Base-by-base conservation (phyloP, 1,140 invertebrate genomes). In the Andrena cerasifolii region DNA sequence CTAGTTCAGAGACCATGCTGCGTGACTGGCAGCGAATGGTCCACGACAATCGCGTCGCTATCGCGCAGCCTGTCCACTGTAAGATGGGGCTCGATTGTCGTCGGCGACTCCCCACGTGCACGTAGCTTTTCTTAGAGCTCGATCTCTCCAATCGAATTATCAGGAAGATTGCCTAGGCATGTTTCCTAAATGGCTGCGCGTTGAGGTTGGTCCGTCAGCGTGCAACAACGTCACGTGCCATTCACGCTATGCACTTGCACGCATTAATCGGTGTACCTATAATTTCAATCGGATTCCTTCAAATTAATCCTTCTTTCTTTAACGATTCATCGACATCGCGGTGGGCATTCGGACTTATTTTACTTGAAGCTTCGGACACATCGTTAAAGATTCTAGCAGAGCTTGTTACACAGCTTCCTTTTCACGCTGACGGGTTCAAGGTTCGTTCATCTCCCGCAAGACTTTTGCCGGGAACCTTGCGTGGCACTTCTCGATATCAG, bases 1-100 rank as follows among this genome's bases (percentile, higher is more conserved):
- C 45, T 43, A 61, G 45, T 77, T 51, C 65, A 61, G 26, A 70
- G 54, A 77, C 54, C 74, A 61, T 43, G 66, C 12, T 61, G 10
- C n/a, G 40, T 21, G n/a, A n/a, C 21, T 5, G 18, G 28, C 10
- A 24, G 26, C 36, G 7, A 54, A 40, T 36, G 14, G 3, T 33
- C 36, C 3, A 8, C 36, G 18, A 26, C 8, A 3, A 4, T 0
- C 1, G 16, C 1, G 47, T 7, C 18, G 4, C 3, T 63, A 5
- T 26, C 0, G 24, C 18, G 10, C 8, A 4, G 28, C 6, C 18
- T 5, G 28, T 45, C 8, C 28, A 5, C 18, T 3, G 12, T 33
- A 18, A 58, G 21, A 3, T 0, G 26, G 6, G 28, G 14, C 10
- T 43, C 3, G 14, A 47, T 33, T 1, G 26, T 67, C 26, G 10